Conservation (phyloP, 2,888 invertebrate species). For the Microctonus aethiopoides region DNA sequence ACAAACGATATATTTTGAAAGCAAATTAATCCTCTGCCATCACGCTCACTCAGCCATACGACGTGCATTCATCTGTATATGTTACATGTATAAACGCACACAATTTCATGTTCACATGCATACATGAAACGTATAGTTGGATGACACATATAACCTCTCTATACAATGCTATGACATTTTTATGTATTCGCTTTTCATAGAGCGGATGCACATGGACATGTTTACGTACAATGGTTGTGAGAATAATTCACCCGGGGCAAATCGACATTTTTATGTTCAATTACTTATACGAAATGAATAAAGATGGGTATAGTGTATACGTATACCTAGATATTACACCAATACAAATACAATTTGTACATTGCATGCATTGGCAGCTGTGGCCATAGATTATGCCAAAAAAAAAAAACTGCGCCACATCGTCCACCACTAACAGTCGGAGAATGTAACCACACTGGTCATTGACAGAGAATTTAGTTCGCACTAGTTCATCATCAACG, state of each 20-base stretch:
- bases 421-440: not conserved
- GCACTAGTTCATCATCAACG: not conserved
- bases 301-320: slow-evolving; percentile 20
- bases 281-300: slow-evolving; percentile 43
- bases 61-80: slow-evolving; percentile 10
- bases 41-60: slow-evolving; percentile 30
- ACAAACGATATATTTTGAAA: slow-evolving; percentile 23
- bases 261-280: slow-evolving; percentile 47
- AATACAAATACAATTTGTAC: slow-evolving; percentile 12
- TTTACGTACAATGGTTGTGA: slow-evolving; percentile 39
- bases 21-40: slow-evolving; percentile 35
- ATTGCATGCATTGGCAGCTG: slow-evolving; percentile 38
- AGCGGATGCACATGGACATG: slow-evolving; percentile 35
- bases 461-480: slow-evolving; percentile 6
- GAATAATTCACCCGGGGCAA: slow-evolving; percentile 42
- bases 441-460: not conserved
- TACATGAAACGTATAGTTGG: not conserved
- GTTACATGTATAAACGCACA: not conserved
- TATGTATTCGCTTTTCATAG: slow-evolving; percentile 22
- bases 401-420: not conserved
- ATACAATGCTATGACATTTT: slow-evolving; percentile 30
- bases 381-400: slow-evolving; percentile 30
- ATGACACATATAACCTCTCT: slow-evolving; percentile 11
- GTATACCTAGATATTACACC: not conserved
- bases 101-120: not conserved